Percentiles rank a stretch among this genome's conserved stretches.
These are phyloP conservation scores for Chionis minor DNA, from an alignment of 2,113 vertebrate species.

Conservation along the genomic window DNA sequence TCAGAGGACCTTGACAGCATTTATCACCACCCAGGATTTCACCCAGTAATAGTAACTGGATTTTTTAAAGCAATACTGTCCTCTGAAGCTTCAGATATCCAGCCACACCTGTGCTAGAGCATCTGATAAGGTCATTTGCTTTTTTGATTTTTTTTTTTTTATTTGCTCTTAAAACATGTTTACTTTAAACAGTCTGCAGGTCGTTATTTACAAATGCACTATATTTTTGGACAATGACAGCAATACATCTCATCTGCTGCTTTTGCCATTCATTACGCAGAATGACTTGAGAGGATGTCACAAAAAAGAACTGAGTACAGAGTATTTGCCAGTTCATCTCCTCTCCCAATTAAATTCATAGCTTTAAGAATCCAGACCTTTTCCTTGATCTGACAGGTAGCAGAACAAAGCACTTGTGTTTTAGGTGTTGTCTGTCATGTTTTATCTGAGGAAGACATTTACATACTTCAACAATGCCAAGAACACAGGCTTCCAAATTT, in stretches of 20 bases:
- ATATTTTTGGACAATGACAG: not conserved
- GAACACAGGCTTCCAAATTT: constrained; percentile 10
- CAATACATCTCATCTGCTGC: not conserved
- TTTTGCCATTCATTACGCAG: not conserved
- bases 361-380: not conserved
- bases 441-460: constrained; percentile 43
- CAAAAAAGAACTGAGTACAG: not conserved
- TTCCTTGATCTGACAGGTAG: constrained; percentile 15
- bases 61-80: not conserved
- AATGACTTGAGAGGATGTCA: not conserved
- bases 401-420: constrained; percentile 38
- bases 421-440: constrained; percentile 44
- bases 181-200: not conserved
- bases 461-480: constrained; percentile 1
- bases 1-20: not conserved
- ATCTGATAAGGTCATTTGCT: not conserved
- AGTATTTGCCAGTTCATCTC: not conserved
- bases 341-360: not conserved
- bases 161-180: not conserved
- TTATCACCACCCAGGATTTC: not conserved
- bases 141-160: too few relatives aligned
- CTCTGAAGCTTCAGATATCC: not conserved
- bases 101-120: not conserved
- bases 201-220: not conserved
- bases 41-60: not conserved